These are phyloP conservation scores for Cyprinodon brontotheroides DNA, from an alignment of 2,113 vertebrate species.

Conservation along the genomic window DNA sequence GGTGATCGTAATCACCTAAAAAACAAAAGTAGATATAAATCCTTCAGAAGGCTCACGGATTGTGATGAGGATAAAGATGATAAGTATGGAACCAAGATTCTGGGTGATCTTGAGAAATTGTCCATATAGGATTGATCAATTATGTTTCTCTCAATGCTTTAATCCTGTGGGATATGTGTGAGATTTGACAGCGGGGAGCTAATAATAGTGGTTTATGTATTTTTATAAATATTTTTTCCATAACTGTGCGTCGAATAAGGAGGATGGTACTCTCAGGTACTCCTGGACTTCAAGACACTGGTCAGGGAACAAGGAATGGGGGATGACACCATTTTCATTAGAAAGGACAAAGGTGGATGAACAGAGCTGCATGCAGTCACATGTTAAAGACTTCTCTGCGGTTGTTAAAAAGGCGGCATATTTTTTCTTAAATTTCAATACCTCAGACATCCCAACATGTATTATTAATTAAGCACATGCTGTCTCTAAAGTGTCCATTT, in stretches of 20 bases:
- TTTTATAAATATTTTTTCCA: constrained; percentile 14
- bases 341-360: constrained; percentile 82
- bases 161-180: background rate
- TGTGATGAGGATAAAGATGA: no score
- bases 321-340: constrained; percentile 71
- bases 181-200: no score
- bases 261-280: no score
- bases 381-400: background rate
- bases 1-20: no score
- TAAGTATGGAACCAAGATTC: no score
- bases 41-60: no score
- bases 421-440: no score
- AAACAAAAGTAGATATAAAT: no score
- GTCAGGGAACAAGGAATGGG: constrained; percentile 81
- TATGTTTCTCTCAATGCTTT: background rate
- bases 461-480: background rate
- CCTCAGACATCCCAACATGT: background rate
- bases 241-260: constrained; percentile 80
- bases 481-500: background rate
- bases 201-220: background rate
- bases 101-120: no score
- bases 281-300: constrained; percentile 83
- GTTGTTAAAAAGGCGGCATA: no score
- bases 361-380: background rate
- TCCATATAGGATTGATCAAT: no score